Evolutionary conservation across 2,113 vertebrate species (phyloP).

Genomic region (Coracopsis vasa): DNA sequence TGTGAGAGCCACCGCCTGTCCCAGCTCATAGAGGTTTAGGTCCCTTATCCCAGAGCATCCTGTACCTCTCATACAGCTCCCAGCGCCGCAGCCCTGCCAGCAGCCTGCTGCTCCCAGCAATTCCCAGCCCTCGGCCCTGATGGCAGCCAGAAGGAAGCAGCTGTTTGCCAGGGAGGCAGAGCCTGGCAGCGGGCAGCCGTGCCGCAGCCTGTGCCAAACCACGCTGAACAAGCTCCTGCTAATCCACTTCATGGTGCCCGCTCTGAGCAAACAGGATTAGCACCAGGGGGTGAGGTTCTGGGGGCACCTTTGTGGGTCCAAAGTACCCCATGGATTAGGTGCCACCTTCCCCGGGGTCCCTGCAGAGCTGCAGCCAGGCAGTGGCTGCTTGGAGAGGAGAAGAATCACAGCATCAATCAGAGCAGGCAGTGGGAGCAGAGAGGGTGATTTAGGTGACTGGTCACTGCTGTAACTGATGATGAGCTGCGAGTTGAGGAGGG

Average conservation of each 20-base stretch:
- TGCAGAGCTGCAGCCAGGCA: background rate
- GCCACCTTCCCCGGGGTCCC: background rate
- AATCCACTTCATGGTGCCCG: background rate
- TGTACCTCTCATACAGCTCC: background rate
- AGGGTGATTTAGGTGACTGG: conserved; percentile 44
- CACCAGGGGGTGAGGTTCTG: background rate
- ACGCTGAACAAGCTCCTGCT: background rate
- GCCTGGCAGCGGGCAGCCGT: background rate
- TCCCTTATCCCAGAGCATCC: background rate
- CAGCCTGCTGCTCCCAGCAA: background rate
- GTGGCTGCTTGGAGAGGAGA: background rate
- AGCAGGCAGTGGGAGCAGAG: background rate
- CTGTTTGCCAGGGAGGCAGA: background rate
- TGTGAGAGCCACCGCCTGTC: background rate
- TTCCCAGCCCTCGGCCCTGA: background rate
- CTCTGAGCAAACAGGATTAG: background rate
- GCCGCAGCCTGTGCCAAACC: background rate
- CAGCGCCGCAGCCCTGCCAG: background rate
- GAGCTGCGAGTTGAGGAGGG: background rate
- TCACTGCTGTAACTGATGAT: conserved; percentile 8
- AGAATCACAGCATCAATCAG: background rate
- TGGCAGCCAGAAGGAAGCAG: background rate
- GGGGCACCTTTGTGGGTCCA: background rate
- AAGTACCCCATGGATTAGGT: background rate
- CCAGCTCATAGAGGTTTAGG: background rate